Evolutionary conservation across 2,113 vertebrate species (phyloP).

Genomic region (Otolemur garnettii): DNA sequence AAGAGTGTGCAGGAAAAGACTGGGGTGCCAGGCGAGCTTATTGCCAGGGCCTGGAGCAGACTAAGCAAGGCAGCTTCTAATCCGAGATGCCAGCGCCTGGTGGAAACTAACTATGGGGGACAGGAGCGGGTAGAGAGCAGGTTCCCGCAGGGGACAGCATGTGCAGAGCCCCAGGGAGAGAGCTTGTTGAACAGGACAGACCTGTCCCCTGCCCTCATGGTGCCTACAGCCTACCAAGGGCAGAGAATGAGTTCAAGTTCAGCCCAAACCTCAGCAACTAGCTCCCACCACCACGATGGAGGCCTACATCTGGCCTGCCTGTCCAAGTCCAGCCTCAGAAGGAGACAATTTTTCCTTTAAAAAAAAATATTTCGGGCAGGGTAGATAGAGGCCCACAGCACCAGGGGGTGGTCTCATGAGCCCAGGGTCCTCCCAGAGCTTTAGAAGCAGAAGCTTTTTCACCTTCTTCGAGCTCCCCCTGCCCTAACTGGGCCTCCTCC

Average conservation of each 20-base stretch:
- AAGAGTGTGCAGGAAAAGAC: not conserved
- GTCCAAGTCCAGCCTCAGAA: not conserved
- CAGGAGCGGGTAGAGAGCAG: not conserved
- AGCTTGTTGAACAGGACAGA: not conserved
- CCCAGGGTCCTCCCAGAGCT: not conserved
- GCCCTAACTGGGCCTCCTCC: not conserved
- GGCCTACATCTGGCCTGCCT: not conserved
- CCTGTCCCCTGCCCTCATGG: not conserved
- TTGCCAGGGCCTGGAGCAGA: accelerated
- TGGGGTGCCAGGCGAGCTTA: not conserved
- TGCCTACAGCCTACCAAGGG: not conserved
- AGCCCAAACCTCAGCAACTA: not conserved
- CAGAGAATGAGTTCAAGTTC: not conserved
- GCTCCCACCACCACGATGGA: too few species aligned
- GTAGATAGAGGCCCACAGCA: not conserved
- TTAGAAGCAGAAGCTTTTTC: not conserved
- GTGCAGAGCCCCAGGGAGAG: not conserved
- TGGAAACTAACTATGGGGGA: not conserved
- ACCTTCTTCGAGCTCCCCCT: not conserved
- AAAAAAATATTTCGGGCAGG: not conserved
- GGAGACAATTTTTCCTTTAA: not conserved
- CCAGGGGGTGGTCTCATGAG: not conserved
- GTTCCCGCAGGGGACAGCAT: not conserved
- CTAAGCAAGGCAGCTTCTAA: too few species aligned
- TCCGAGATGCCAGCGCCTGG: not conserved